Conservation (phyloP, 2,888 invertebrate species). For the Himalopsyche kuldschensis region DNA sequence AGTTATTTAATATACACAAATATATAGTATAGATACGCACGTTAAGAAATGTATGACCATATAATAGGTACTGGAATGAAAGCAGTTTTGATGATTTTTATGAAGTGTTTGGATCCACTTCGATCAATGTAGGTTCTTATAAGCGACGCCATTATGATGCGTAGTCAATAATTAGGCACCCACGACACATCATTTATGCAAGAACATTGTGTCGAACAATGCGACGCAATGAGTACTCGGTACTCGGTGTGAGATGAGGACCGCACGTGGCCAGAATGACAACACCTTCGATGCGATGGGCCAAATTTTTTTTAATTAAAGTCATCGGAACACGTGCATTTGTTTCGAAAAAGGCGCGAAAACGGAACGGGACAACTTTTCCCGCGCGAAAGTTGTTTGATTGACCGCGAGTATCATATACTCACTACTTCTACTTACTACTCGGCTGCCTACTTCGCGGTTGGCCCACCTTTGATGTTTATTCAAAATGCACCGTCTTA, state of each 20-base stretch:
- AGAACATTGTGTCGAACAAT: background rate
- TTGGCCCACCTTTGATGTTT: background rate
- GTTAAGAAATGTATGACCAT: too few species aligned
- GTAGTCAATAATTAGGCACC: conserved; percentile 4
- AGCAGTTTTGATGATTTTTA: background rate
- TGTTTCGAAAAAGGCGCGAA: background rate
- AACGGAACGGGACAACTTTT: background rate
- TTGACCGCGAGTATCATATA: background rate
- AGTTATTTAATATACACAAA: too few species aligned
- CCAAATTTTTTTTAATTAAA: background rate
- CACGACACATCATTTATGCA: background rate
- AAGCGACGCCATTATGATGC: background rate
- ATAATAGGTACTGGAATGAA: background rate
- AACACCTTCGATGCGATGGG: background rate
- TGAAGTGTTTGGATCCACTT: background rate
- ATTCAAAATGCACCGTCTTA: background rate
- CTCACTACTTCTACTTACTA: too few species aligned
- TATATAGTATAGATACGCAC: too few species aligned
- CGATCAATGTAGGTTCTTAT: background rate
- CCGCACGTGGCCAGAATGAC: background rate
- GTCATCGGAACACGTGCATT: background rate
- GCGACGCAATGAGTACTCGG: background rate
- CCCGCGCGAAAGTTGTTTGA: background rate
- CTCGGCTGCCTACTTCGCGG: background rate
- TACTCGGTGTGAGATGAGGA: background rate